Base-by-base conservation (phyloP, 2,797 vertebrate species). In the Loris lydekkerianus region DNA sequence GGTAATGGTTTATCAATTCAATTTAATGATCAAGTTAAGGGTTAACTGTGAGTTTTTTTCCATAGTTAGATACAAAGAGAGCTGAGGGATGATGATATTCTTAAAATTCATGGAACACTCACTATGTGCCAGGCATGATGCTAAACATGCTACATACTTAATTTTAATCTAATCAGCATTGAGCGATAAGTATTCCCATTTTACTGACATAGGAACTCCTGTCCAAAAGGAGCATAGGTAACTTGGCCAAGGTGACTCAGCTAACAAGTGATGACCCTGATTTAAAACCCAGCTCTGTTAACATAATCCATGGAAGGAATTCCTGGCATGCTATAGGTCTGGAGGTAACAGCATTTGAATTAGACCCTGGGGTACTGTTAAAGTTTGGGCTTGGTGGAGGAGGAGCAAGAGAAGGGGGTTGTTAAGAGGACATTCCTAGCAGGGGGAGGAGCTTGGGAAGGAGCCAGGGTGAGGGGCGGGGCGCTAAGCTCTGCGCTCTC, bases 61-160 rank as follows among this genome's bases (percentile, higher is more conserved):
- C 21, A 0, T 40, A 4, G 3, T 20, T 20, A 29, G 25, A 61
- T 43, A 10, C 53, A 15, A 4, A 25, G 89, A 73, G 20, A 53
- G 5, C 10, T 0, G 43, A 27, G 9, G 21, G 43, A 34, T 0
- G 25, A 4, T 31, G 53, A 2, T 7, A 2, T 23, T 53, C 53
- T 23, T 63, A 7, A 53, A 0, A 7, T 18, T 10, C 6, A 37
- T 31, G 85, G 40, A 25, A 73, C 9, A 2, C 86, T 60, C n/a
- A 5, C 43, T 5, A 1, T 10, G 13, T 70, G 75, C 49, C 7
- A 6, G 40, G 43, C 10, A 1, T 3, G 0, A 1, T 56, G 73
- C 83, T 7, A 6, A 31, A 2, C 6, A 5, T 11, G 46, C 37
- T 4, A 1, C 27, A 1, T 40, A 5, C 49, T 10, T 29, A 18